Evolutionary conservation across 2,113 vertebrate genomes (phyloP), one percentile per base, ranked within the genome.

Genomic region (Sinocyclocheilus maitianheensis): DNA sequence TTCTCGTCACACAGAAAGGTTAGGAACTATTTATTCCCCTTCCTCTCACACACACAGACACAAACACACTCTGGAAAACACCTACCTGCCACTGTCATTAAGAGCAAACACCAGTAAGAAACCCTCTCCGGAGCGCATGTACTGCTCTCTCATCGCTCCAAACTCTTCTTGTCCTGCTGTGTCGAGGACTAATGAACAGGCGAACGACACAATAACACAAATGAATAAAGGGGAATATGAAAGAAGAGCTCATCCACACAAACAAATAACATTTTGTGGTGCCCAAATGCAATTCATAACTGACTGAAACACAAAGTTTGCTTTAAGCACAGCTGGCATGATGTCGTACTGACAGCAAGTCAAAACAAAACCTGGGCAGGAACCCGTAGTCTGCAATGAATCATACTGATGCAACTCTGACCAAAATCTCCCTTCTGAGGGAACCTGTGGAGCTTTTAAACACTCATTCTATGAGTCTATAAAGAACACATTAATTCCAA

Each of bases 121-220:
- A 6, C 97, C 97, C 37, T 97, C 96, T 84, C 97, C 97, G 0
- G 97, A 96, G 0, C 96, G 94, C 97, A 98, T 97, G 91, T 97
- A 98, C 90, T 98, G 97, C 87, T 98, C 97, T 86, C 96, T 91
- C 97, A 98, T 97, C 0, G 96, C 97, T 0, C 97, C 97, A 11
- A 97, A 97, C 92, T 97, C 96, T 88, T 97, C 97, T 86, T 98
- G 97, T 62, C 97, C 97, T 0, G 97, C 97, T 0, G 97, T 98
- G 90, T 97, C 97, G 90, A 97, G 91, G 88, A 98, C 97, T 98
- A 89, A 53, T 2, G 85, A 40, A 67, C 69, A 88, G 48, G 79
- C 24, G 71, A 10, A 74, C 8, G 20, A 26, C 48, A 75, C 20
- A 74, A 72, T 30, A 65, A 46, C 24, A 77, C 72, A 51, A 7